Percentiles rank a stretch among this genome's conserved stretches.
Evolutionary conservation across 2,888 invertebrate genomes (phyloP).

Genomic region (Steinernema carpocapsae): DNA sequence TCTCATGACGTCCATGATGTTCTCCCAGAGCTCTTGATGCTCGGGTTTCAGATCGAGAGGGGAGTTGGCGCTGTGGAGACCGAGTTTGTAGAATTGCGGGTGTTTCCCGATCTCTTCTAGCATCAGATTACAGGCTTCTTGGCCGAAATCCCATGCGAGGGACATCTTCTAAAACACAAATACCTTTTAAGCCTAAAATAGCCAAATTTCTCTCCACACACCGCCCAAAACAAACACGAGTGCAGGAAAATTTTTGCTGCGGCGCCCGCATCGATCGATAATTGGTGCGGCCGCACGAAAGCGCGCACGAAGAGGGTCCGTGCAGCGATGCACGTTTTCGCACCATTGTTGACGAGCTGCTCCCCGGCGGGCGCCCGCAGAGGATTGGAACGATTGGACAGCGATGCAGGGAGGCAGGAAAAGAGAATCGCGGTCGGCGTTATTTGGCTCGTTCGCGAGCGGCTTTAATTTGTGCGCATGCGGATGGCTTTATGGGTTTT

Average conservation of each 20-base stretch:
- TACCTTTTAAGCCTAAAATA: no score
- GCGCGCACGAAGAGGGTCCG: constrained; percentile 14
- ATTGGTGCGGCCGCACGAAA: constrained; percentile 28
- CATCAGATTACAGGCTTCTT: neutral
- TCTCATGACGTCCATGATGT: neutral
- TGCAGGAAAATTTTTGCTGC: constrained; percentile 13
- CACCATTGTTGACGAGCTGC: constrained; percentile 2
- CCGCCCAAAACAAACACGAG: no score
- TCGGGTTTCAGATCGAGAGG: neutral
- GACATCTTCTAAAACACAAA: neutral
- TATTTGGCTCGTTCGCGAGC: no score
- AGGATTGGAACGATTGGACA: neutral
- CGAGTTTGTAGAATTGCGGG: constrained; percentile 11
- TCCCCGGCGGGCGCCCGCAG: neutral
- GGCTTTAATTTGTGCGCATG: no score
- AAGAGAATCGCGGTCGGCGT: no score
- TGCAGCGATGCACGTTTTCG: neutral
- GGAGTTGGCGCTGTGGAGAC: neutral
- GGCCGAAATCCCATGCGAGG: neutral
- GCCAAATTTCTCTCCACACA: no score
- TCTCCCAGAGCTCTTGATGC: neutral
- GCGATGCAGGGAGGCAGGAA: neutral
- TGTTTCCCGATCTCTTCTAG: constrained; percentile 21
- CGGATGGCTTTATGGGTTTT: no score
- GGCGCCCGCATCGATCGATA: constrained; percentile 5